Evolutionary conservation across 2,113 vertebrate genomes (phyloP).

Genomic region (Melanerpes aurifrons): DNA sequence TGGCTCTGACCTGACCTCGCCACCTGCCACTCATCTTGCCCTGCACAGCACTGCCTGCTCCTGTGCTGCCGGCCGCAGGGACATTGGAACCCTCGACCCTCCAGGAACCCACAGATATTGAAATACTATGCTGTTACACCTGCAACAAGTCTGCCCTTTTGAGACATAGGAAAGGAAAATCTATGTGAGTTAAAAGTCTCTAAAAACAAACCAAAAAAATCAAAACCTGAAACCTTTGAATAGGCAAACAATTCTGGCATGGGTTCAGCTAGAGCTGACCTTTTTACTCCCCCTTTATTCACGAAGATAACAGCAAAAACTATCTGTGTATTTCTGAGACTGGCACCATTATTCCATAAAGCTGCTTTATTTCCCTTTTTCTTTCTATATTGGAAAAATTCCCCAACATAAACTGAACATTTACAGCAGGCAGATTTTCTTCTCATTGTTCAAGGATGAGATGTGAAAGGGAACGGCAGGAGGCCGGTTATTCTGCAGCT

Average conservation of each 20-base stretch:
- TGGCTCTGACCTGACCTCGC: rapidly evolving
- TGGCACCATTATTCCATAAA: conserved; percentile 65
- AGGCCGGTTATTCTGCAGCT: conserved; percentile 61
- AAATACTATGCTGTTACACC: background rate
- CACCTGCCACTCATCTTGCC: rapidly evolving
- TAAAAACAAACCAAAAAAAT: background rate
- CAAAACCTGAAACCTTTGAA: background rate
- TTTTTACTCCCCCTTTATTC: conserved; percentile 46
- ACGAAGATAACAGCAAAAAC: conserved; percentile 63
- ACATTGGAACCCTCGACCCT: background rate
- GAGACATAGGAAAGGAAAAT: background rate
- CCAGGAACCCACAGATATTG: rapidly evolving
- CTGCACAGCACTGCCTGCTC: rapidly evolving
- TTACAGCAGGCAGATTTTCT: conserved; percentile 64
- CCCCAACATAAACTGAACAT: conserved; percentile 59
- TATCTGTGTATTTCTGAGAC: conserved; percentile 50
- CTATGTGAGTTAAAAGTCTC: background rate
- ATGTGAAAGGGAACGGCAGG: conserved; percentile 57
- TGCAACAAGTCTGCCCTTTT: background rate
- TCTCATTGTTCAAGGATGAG: conserved; percentile 71
- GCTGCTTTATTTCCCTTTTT: conserved; percentile 47
- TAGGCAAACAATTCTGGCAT: background rate
- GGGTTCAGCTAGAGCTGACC: conserved; percentile 31
- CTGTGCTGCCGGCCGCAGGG: rapidly evolving
- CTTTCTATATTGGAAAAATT: conserved; percentile 45